phyloP scores from a whole-genome alignment of 2,888 invertebrate species.

The Drosophila nr. fundita region DNA sequence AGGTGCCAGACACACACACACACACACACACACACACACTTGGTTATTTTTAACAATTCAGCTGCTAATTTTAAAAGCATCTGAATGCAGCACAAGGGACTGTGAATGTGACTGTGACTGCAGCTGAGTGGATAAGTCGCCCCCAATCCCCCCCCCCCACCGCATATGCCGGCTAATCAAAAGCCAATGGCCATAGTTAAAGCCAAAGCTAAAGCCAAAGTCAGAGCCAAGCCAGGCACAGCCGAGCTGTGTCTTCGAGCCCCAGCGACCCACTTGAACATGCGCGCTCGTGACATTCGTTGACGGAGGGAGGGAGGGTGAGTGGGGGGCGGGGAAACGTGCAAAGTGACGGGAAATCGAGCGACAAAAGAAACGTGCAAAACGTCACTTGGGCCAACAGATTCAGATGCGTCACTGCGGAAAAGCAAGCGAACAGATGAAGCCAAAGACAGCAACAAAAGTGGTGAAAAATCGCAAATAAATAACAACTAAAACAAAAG shows the following conservation, averaged over 20 bases:
- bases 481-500: constrained; percentile 27
- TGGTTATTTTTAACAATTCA: constrained; percentile 41
- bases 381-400: constrained; percentile 59
- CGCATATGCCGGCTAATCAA: constrained; percentile 43
- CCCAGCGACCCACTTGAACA: constrained; percentile 74
- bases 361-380: constrained; percentile 66
- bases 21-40: not conserved
- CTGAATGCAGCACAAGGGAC: not conserved
- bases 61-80: constrained; percentile 46
- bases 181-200: constrained; percentile 26
- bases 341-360: constrained; percentile 71
- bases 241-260: constrained; percentile 8
- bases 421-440: constrained; percentile 45
- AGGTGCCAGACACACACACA: constrained; percentile 20
- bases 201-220: constrained; percentile 8
- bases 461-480: constrained; percentile 25
- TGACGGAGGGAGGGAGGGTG: not conserved
- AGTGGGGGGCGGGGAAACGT: constrained; percentile 56
- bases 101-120: not conserved
- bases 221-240: not conserved
- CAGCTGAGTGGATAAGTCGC: constrained; percentile 61
- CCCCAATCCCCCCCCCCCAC: not conserved
- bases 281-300: constrained; percentile 80
- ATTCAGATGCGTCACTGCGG: constrained; percentile 69
- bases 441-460: constrained; percentile 32